Percentiles rank a stretch among this genome's conserved stretches.
Conservation (phyloP, 2,113 vertebrate species). For the Uria aalge region DNA sequence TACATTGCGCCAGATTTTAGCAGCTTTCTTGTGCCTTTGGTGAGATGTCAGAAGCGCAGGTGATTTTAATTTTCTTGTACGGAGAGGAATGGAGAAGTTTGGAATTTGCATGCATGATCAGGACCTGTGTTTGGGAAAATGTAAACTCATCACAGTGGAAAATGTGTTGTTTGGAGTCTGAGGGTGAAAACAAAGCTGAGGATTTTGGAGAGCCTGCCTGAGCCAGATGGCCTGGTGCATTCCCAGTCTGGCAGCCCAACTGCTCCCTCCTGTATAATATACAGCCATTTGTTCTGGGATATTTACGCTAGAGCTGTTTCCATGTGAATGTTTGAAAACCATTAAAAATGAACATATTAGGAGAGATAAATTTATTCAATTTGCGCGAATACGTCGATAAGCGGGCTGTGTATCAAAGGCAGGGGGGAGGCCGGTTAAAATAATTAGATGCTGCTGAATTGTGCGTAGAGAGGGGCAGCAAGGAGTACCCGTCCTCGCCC, state of each 20-base stretch:
- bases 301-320: conserved; percentile 88
- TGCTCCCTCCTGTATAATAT: conserved; percentile 88
- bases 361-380: conserved; percentile 79
- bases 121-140: conserved; percentile 85
- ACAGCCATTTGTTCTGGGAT: conserved; percentile 86
- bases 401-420: conserved; percentile 57
- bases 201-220: conserved; percentile 85
- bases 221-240: conserved; percentile 87
- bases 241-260: conserved; percentile 86
- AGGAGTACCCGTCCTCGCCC: neutral
- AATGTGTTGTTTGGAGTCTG: conserved; percentile 90
- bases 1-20: conserved; percentile 67
- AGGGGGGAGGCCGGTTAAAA: conserved; percentile 40
- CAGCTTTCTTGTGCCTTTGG: conserved; percentile 74
- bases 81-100: conserved; percentile 77
- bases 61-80: conserved; percentile 82
- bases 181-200: conserved; percentile 88
- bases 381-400: conserved; percentile 68
- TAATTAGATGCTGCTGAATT: conserved; percentile 63
- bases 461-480: conserved; percentile 45
- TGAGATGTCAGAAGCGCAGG: conserved; percentile 76
- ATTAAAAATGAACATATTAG: conserved; percentile 85
- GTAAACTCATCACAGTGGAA: conserved; percentile 87
- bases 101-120: conserved; percentile 86
- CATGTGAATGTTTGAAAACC: conserved; percentile 84